Evolutionary conservation across 1,140 invertebrate genomes (phyloP), one percentile per base, ranked within the genome.

Genomic region (Muscidifurax raptorellus): DNA sequence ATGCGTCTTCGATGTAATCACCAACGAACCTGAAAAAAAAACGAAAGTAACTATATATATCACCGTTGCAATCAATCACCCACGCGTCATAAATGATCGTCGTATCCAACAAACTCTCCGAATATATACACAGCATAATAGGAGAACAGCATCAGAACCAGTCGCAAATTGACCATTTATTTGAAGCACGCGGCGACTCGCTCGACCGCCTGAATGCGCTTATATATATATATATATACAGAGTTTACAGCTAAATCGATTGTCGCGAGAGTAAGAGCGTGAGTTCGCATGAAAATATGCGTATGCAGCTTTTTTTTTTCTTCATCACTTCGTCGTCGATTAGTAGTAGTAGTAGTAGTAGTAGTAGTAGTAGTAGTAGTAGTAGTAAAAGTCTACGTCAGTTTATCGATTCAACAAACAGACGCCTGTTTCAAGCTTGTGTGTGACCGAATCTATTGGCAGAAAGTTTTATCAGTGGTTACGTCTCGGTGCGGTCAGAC

Each of bases 371-470:
- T 13, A 3, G 27, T 72, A 72, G 67, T 52, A 30, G 47, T 10
- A 18, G 36, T n/a, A 27, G 66, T 47, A 80, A 59, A 67, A 80
- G 28, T 12, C 22, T 32, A 32, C 32, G 32, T 32, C 32, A 32
- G 32, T 2, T 13, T 64, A 83, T 83, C 74, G 81, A 82, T 82
- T 82, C 27, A 66, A 75, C 80, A 75, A 75, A 82, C 18, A 66
- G n/a, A 40, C n/a, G n/a, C 15, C 47, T 47, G 10, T 66, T 40
- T 30, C 18, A 13, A 30, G 69, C 59, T 13, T 59, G 30, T 36
- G 44, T 9, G 1, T 9, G 32, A 80, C 2, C 7, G 7, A 10
- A 25, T 28, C 40, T 30, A 25, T 72, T 28, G 28, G 66, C 44
- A 47, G 13, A 75, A 77, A 27, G 15, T 76, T 71, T 83, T 28